Base-by-base conservation (phyloP, 2,888 invertebrate genomes). In the Aromia moschata region DNA sequence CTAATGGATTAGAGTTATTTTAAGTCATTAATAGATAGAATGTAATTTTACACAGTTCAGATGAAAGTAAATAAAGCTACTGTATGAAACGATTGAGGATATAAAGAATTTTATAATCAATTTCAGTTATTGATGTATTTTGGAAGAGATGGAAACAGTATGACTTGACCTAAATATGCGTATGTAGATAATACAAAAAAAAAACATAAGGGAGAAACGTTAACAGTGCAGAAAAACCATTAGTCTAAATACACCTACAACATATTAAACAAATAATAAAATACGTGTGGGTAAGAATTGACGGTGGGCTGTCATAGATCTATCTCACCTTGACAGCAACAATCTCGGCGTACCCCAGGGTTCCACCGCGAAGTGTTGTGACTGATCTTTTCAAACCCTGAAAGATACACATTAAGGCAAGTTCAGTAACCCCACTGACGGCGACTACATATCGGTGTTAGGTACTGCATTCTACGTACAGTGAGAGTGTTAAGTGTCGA, bases 331-430 rank as follows among this genome's bases (percentile, higher is more conserved):
- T 96, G 76, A 96, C 93, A 81, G 96, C 96, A 82, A 96, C 94
- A 84, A 96, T 94, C 88, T 96, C 96, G 72, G 96, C 95, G 84
- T 91, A 92, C 80, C 93, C 92, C 80, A 93, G 85, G 67, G 91
- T 90, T 76, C 92, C 92, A 79, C 92, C 92, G 79, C 92, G 89
- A 82, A 94, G 87, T 81, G 94, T 91, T 83, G 92, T 92, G 84
- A 96, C 94, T 71, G 95, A 95, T 83, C 96, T 87, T 86, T 96
- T 96, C 85, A 95, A 89, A 78, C 93, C 94, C 93, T 92, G 88
- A 80, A 87, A 83, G 71, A 70, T 52, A 56, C 25, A 49, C 17
- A 51, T 51, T 20, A 51, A 31, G 7, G n/a, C 20, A n/a, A 40
- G 38, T 38, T 49, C 38, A 49, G 30, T 49, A 15, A 38, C 30